These are phyloP conservation scores for Arnoldichthys spilopterus DNA, from an alignment of 2,797 vertebrate species.

Conservation along the genomic window DNA sequence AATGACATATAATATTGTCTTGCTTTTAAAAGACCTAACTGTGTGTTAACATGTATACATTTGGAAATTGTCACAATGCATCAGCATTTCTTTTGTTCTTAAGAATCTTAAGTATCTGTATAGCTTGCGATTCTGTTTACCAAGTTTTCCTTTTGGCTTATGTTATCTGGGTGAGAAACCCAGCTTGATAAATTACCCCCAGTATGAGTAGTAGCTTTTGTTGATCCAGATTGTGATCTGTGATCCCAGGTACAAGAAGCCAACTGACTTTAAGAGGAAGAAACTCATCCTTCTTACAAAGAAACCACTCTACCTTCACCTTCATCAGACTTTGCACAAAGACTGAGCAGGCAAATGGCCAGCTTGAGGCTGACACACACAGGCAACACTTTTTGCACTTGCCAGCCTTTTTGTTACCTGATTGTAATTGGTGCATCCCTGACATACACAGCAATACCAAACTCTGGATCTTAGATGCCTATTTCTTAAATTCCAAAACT, in stretches of 20 bases:
- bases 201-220: background rate
- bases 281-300: conserved; percentile 96
- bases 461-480: conserved; percentile 15
- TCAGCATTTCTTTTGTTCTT: too few species aligned
- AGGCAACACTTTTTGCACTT: conserved; percentile 4
- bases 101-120: too few species aligned
- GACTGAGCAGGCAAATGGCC: conserved; percentile 76
- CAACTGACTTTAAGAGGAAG: conserved; percentile 98
- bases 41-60: background rate
- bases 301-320: conserved; percentile 98
- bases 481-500: background rate
- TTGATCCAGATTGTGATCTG: background rate
- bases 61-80: background rate
- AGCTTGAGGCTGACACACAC: conserved; percentile 9
- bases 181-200: background rate
- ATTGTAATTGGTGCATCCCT: conserved; percentile 45
- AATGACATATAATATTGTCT: background rate
- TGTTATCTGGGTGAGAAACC: background rate
- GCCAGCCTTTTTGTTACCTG: conserved; percentile 28
- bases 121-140: too few species aligned
- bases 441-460: conserved; percentile 65
- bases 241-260: conserved; percentile 93
- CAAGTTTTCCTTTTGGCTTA: background rate
- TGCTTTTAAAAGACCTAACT: too few species aligned
- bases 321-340: conserved; percentile 96